Conservation (phyloP, 2,888 invertebrate species). For the Scotopteryx bipunctaria region DNA sequence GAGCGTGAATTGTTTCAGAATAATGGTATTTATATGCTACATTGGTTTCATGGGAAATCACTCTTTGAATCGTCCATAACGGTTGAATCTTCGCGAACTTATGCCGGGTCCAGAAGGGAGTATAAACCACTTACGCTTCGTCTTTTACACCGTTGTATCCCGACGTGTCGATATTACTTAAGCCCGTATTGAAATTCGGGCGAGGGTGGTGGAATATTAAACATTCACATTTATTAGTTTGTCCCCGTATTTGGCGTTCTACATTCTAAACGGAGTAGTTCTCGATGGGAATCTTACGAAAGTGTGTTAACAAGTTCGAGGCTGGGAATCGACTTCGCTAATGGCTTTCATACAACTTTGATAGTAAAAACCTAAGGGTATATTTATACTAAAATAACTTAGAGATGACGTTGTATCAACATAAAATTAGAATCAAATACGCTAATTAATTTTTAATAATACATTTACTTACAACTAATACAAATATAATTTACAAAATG, state of each 20-base stretch:
- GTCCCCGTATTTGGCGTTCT: constrained; percentile 78
- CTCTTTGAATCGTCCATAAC: constrained; percentile 75
- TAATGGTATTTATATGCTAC: constrained; percentile 83
- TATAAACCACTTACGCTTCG: constrained; percentile 25
- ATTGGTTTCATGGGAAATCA: constrained; percentile 83
- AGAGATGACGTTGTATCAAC: neutral
- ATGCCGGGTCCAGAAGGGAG: constrained; percentile 39
- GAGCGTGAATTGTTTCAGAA: constrained; percentile 76
- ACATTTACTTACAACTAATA: too few relatives aligned
- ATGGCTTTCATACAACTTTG: constrained; percentile 55
- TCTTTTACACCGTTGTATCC: constrained; percentile 30
- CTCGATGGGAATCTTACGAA: constrained; percentile 70
- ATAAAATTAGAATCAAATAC: too few relatives aligned
- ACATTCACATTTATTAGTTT: constrained; percentile 83
- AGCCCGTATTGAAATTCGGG: constrained; percentile 73
- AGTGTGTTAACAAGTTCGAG: constrained; percentile 68
- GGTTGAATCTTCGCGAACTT: constrained; percentile 53
- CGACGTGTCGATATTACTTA: constrained; percentile 68
- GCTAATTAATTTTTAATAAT: too few relatives aligned
- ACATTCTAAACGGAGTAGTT: constrained; percentile 78
- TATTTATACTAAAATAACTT: constrained; percentile 7
- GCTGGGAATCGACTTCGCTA: constrained; percentile 65
- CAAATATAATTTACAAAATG: too few relatives aligned
- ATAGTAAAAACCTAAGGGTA: constrained; percentile 30
- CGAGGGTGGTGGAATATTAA: constrained; percentile 70